A percentile compares a stretch with the other conserved stretches of the same genome.
phyloP scores from a whole-genome alignment of 1,140 invertebrate species.

The Panulirus ornatus region DNA sequence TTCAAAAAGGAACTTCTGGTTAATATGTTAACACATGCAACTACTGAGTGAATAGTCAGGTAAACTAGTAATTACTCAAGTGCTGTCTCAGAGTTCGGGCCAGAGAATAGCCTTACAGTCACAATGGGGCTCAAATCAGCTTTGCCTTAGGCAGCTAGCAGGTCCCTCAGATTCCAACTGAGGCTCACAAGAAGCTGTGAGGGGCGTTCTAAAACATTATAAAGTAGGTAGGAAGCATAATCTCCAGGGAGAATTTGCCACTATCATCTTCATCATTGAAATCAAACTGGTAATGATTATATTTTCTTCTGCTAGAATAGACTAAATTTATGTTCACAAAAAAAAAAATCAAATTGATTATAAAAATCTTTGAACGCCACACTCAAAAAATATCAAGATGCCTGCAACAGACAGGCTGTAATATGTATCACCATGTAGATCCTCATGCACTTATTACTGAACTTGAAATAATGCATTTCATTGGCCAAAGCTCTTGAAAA shows the following conservation, averaged over 20 bases:
- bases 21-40: neutral
- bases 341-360: no score
- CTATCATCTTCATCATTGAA: neutral
- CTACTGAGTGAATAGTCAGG: neutral
- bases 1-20: neutral
- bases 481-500: slow-evolving; percentile 11
- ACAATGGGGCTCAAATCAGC: slow-evolving; percentile 54
- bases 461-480: slow-evolving; percentile 11
- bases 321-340: no score
- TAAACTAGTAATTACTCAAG: slow-evolving; percentile 35
- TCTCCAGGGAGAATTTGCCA: neutral
- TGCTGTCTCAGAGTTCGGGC: slow-evolving; percentile 57
- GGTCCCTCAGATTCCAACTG: slow-evolving; percentile 18
- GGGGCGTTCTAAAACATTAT: slow-evolving; percentile 1
- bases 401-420: slow-evolving; percentile 4
- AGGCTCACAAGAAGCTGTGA: slow-evolving; percentile 18
- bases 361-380: neutral
- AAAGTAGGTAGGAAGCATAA: neutral
- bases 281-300: neutral
- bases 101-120: slow-evolving; percentile 49
- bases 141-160: slow-evolving; percentile 41
- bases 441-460: slow-evolving; percentile 38
- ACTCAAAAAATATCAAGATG: slow-evolving; percentile 23
- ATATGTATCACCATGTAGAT: slow-evolving; percentile 2
- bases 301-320: no score